phyloP scores from a whole-genome alignment of 2,888 invertebrate genomes.

The Blera fallax region DNA sequence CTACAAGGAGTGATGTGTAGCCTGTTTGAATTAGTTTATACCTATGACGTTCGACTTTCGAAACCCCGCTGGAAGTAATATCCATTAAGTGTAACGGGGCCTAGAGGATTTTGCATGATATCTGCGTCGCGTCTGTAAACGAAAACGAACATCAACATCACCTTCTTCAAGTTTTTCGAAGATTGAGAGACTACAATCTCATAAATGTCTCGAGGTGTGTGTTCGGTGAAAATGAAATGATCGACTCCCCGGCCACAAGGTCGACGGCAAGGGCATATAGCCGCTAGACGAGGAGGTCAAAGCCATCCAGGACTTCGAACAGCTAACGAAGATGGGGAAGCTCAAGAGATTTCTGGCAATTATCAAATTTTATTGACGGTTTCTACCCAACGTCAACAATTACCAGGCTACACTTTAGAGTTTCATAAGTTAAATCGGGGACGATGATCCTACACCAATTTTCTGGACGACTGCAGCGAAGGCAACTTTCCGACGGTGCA shows the following conservation, averaged over 20 bases:
- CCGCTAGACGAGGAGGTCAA: conserved; percentile 60
- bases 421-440: conserved; percentile 37
- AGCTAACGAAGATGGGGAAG: conserved; percentile 41
- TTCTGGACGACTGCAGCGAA: conserved; percentile 21
- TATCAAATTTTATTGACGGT: conserved; percentile 71
- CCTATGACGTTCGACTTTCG: conserved; percentile 55
- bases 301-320: conserved; percentile 46
- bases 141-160: no score
- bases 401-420: conserved; percentile 40
- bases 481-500: conserved; percentile 53
- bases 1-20: no score
- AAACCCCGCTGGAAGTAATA: conserved; percentile 46
- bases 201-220: conserved; percentile 32
- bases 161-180: background rate
- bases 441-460: conserved; percentile 67
- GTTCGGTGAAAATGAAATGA: conserved; percentile 10
- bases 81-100: no score
- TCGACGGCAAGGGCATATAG: conserved; percentile 49
- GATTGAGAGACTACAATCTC: background rate
- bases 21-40: conserved; percentile 44
- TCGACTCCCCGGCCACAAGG: conserved; percentile 51
- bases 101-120: no score
- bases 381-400: conserved; percentile 44
- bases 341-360: no score
- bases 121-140: no score